A percentile compares a stretch with the other conserved stretches of the same genome.
phyloP scores from a whole-genome alignment of 2,113 vertebrate genomes.

The Crotalus helleri region DNA sequence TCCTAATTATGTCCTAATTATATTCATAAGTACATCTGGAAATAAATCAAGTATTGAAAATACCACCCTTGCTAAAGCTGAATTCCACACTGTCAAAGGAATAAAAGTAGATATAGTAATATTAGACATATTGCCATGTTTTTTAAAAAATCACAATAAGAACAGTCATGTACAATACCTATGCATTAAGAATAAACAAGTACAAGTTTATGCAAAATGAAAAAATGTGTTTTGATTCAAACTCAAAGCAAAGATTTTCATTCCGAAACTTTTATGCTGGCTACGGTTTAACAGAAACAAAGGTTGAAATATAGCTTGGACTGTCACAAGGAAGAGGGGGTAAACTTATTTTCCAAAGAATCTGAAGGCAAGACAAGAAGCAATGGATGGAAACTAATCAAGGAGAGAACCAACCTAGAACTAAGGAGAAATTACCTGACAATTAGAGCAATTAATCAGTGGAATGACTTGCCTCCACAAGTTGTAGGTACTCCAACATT shows the following conservation, averaged over 20 bases:
- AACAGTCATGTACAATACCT: not conserved
- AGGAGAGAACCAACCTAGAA: not conserved
- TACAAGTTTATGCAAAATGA: not conserved
- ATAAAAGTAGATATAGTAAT: not conserved
- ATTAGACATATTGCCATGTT: not conserved
- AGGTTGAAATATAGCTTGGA: not conserved
- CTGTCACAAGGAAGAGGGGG: not conserved
- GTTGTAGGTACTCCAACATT: not conserved
- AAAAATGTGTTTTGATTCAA: not conserved
- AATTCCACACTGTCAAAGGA: not conserved
- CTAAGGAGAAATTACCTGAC: not conserved
- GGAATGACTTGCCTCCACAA: not conserved
- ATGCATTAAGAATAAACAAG: not conserved
- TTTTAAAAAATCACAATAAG: not conserved
- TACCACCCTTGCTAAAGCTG: not conserved
- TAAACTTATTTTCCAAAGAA: not conserved
- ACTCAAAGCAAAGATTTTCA: not conserved
- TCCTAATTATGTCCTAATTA: not conserved
- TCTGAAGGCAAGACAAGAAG: not conserved
- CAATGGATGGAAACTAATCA: not conserved
- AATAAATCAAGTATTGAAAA: not conserved
- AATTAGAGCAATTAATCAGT: not conserved
- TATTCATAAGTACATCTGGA: not conserved
- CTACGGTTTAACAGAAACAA: not conserved
- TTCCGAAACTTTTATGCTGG: not conserved